Base-by-base conservation (phyloP, 30 jellyfish, hydroid and myxozoan genomes). In the Aurelia aurita complex sp. Pacific region DNA sequence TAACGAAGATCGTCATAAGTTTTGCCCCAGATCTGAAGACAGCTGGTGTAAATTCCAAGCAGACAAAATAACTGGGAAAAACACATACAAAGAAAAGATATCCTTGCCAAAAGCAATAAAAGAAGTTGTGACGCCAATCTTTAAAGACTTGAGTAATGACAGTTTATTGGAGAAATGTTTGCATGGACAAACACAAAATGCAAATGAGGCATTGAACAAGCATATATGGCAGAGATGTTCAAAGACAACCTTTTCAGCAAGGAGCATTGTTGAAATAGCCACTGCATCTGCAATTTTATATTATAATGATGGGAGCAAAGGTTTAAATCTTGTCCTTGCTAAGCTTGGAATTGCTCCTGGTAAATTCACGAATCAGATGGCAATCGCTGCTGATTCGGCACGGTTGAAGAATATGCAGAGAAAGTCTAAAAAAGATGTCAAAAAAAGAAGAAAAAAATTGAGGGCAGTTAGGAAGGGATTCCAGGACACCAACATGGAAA, bases 171-270 rank as follows among this genome's bases (percentile, higher is more conserved):
- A 23, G 29, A 23, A 23, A 23, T 23, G 29, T 23, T 23, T 23
- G 29, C 29, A 23, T 23, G 29, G 29, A 23, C 29, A 23, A 23
- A 23, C 29, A 23, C 29, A 23, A 23, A 23, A 23, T 23, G 29
- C 29, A 23, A 23, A 23, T 23, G 29, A 23, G 0, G 29, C 29
- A 23, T 23, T 23, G 29, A 23, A 23, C 81, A 68, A 78, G 33
- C 54, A 43, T 19, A 77, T 87, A 10, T 86, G 96, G 96, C 60
- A 79, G 65, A 16, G 96, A 32, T 77, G 91, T 54, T 71, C 80
- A 38, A 87, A 76, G 70, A 87, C 23, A 52, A 59, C 32, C 17
- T 33, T 9, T 36, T 23, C 72, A 52, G 73, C 64, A 29, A 69
- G 61, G 15, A 69, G 15, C 80, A 69, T 40, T 69, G 80, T 69